Evolutionary conservation across 2,113 vertebrate species (phyloP).

Genomic region (Zeus faber): DNA sequence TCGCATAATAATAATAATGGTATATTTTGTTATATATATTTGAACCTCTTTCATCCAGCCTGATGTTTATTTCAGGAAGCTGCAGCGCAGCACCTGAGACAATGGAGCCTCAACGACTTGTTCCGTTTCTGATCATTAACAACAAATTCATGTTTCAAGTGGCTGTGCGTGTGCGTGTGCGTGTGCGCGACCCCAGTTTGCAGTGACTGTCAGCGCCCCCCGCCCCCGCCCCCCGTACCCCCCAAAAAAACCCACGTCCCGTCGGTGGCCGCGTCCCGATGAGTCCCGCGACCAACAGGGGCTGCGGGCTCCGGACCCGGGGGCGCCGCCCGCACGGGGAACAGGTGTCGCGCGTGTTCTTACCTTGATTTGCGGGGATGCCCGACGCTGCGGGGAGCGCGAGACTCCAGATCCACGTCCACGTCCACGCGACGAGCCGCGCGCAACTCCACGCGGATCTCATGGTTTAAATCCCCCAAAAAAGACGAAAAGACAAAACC

Average conservation of each 20-base stretch:
- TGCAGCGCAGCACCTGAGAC: neutral
- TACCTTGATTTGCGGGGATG: constrained; percentile 70
- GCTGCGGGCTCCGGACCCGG: no score
- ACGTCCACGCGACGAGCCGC: constrained; percentile 42
- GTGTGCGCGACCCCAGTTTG: neutral
- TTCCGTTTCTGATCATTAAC: no score
- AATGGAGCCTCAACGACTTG: no score
- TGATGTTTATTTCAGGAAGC: neutral
- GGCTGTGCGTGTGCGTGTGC: neutral
- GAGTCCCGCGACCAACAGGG: no score
- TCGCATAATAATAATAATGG: no score
- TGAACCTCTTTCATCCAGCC: no score
- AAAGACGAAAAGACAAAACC: constrained; percentile 14
- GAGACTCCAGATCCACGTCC: constrained; percentile 57
- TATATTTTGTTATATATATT: no score
- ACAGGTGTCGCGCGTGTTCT: constrained; percentile 5
- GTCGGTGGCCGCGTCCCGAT: no score
- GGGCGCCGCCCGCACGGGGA: no score
- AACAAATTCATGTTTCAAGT: neutral
- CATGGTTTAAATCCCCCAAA: constrained; percentile 42
- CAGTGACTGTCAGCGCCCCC: neutral
- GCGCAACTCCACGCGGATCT: constrained; percentile 50
- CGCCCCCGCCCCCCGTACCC: neutral
- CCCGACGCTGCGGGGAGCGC: constrained; percentile 43
- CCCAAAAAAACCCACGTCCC: neutral